Evolutionary conservation across 2,888 invertebrate genomes (phyloP), one percentile per base, ranked within the genome.

Genomic region (Pseudolycoriella hygida): DNA sequence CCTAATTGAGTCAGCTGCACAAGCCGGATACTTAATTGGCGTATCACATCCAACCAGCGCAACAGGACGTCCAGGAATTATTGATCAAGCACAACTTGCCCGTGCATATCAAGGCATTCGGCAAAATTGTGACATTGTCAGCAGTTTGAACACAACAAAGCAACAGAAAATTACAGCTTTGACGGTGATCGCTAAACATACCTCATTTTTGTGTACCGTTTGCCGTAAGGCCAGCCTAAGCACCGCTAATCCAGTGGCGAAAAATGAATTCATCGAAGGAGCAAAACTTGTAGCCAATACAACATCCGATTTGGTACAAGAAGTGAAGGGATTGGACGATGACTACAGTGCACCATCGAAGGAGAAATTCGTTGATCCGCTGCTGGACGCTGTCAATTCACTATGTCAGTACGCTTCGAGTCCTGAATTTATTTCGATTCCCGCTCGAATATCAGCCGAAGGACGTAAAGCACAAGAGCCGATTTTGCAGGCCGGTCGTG

Each of bases 231-330:
- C 97, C 1, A 93, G 93, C 25, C 84, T 86, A 50, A 85, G 85
- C 58, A 90, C 92, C 1, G 76, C 73, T 47, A 89, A 89, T 64
- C 87, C 93, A 1, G 84, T 85, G 3, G 92, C 92, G 46, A 96
- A 96, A 67, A 69, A 93, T 30, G 94, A 94, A 64, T 96, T 98
- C 64, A 94, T 98, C 45, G 92, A 96, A 60, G 86, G 90, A 51
- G 97, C 97, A 45, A 93, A 94, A 62, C 93, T 96, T 57, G 92
- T 98, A 2, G 97, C 97, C 43, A 89, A 89, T 64, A 88, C 88
- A 15, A 98, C 98, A 1, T 88, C 94, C 0, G 78, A 80, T 50
- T 73, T 98, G 17, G 96, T 98, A 17, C 89, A 87, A 62, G 87
- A 92, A 44, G 94, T 97, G 56, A 97, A 96, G 68, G 81, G 77